Conservation (phyloP, 2,888 invertebrate genomes). For the Thereva nobilitata region DNA sequence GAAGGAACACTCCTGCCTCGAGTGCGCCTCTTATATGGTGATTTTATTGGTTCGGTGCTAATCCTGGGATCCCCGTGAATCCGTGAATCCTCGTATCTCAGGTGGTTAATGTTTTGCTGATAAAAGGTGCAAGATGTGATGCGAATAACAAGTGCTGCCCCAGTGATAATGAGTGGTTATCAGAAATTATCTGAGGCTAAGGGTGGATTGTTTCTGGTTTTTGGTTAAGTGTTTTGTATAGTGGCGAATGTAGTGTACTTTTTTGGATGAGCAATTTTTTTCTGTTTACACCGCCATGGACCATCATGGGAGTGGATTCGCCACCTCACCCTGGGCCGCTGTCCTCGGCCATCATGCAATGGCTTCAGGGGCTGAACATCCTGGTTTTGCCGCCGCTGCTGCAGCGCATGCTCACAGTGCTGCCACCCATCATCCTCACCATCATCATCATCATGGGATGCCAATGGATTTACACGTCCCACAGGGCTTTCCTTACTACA, state of each 20-base stretch:
- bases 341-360: slow-evolving; percentile 66
- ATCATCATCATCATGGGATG: slow-evolving; percentile 67
- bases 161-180: slow-evolving; percentile 32
- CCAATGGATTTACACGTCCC: slow-evolving; percentile 93
- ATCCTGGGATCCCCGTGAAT: neutral
- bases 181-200: slow-evolving; percentile 7
- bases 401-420: slow-evolving; percentile 61
- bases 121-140: slow-evolving; percentile 29
- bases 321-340: slow-evolving; percentile 79
- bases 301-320: slow-evolving; percentile 75
- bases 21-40: slow-evolving; percentile 23
- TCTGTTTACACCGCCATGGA: slow-evolving; percentile 62
- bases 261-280: slow-evolving; percentile 7
- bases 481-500: slow-evolving; percentile 89
- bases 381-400: slow-evolving; percentile 51
- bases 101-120: slow-evolving; percentile 27
- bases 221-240: neutral
- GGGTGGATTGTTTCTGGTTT: slow-evolving; percentile 4
- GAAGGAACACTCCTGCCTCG: slow-evolving; percentile 14
- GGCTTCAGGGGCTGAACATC: slow-evolving; percentile 53
- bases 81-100: slow-evolving; percentile 4
- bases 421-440: slow-evolving; percentile 57
- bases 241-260: neutral
- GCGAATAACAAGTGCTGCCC: slow-evolving; percentile 16
- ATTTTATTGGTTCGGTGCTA: slow-evolving; percentile 37